A percentile compares a stretch with the other conserved stretches of the same genome.
Conservation (phyloP, 1,140 invertebrate species). For the Conus betulinus region DNA sequence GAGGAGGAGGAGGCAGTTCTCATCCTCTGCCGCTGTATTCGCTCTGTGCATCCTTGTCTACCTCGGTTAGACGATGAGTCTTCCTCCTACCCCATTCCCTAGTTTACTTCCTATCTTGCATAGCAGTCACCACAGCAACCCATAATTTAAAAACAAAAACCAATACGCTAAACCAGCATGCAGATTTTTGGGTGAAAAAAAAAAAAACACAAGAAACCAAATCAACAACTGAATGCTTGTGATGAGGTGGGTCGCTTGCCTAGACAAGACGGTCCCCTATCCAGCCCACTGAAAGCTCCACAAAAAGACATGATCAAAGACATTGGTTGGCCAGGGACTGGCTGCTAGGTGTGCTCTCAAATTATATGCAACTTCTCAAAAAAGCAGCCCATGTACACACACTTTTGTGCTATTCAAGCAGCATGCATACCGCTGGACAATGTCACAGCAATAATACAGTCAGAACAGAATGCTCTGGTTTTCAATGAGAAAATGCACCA, state of each 20-base stretch:
- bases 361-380: neutral
- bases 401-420: neutral
- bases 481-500: neutral
- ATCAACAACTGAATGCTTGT: neutral
- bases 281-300: neutral
- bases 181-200: neutral
- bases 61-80: neutral
- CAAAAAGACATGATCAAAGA: neutral
- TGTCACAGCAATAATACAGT: neutral
- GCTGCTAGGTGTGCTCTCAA: neutral
- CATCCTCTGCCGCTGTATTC: neutral
- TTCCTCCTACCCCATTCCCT: neutral
- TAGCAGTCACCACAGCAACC: conserved; percentile 39
- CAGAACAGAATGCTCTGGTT: neutral
- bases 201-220: neutral
- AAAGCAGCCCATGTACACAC: neutral
- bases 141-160: neutral
- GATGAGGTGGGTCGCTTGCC: neutral
- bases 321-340: neutral
- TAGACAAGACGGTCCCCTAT: neutral
- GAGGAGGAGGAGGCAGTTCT: neutral
- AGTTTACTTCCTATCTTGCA: conserved; percentile 19
- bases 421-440: neutral
- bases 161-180: neutral
- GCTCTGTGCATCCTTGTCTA: neutral